Percentiles rank a stretch among this genome's conserved stretches.
These are phyloP conservation scores for Clarias magur DNA, from an alignment of 2,113 vertebrate species.

Conservation along the genomic window DNA sequence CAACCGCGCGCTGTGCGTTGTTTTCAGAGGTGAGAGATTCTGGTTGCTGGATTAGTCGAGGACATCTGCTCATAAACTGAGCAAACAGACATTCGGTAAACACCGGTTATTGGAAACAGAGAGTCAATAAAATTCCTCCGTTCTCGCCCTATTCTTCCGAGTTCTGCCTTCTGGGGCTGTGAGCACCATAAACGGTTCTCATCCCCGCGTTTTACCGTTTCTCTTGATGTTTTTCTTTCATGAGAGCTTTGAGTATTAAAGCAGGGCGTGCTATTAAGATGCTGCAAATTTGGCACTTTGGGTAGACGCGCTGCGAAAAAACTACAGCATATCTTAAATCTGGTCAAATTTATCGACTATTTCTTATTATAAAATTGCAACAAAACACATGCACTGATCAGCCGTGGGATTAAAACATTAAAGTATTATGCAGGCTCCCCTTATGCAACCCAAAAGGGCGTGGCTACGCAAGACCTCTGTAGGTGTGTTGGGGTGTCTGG, in stretches of 20 bases:
- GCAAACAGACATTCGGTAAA: constrained; percentile 29
- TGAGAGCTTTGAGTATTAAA: background rate
- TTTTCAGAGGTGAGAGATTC: background rate
- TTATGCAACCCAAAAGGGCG: too few relatives aligned
- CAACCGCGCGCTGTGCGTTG: background rate
- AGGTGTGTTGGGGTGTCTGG: too few relatives aligned
- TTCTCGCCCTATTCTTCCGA: background rate
- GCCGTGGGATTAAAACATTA: too few relatives aligned
- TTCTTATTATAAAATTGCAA: too few relatives aligned
- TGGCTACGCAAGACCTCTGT: too few relatives aligned
- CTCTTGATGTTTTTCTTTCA: background rate
- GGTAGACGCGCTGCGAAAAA: background rate
- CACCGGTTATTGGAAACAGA: constrained; percentile 11
- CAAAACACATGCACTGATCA: too few relatives aligned
- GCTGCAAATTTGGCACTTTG: background rate
- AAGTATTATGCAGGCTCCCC: too few relatives aligned
- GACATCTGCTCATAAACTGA: constrained; percentile 15
- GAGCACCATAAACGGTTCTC: background rate
- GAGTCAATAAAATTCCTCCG: background rate
- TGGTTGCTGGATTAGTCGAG: background rate
- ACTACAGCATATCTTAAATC: too few relatives aligned
- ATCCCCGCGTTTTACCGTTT: background rate
- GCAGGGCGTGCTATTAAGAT: background rate
- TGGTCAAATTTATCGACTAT: too few relatives aligned
- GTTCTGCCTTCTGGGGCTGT: background rate